phyloP scores from a whole-genome alignment of 2,797 vertebrate genomes.

The Megalops cyprinoides region DNA sequence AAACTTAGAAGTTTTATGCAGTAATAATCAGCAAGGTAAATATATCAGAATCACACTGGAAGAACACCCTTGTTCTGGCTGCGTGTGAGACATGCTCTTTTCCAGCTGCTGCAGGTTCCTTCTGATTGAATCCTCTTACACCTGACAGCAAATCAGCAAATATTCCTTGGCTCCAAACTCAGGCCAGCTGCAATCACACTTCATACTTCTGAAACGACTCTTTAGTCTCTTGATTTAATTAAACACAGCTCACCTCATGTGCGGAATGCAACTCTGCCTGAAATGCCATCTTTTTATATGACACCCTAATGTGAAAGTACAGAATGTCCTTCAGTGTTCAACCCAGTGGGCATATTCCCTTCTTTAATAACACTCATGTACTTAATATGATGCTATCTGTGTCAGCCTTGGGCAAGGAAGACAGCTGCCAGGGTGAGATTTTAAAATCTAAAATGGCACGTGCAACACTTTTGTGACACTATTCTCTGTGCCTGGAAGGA shows the following conservation, averaged over 20 bases:
- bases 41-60: neutral
- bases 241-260: neutral
- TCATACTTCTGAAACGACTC: conserved; percentile 36
- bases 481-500: neutral
- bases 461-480: neutral
- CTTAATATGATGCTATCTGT: neutral
- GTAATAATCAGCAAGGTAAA: neutral
- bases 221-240: conserved; percentile 32
- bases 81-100: neutral
- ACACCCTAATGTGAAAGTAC: neutral
- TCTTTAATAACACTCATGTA: neutral
- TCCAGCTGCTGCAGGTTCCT: neutral
- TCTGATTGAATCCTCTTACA: neutral
- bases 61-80: neutral
- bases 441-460: neutral
- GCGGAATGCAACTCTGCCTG: neutral
- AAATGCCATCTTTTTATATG: neutral
- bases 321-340: neutral
- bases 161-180: conserved; percentile 29
- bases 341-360: neutral
- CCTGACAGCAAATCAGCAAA: neutral
- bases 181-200: conserved; percentile 22
- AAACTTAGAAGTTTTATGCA: neutral
- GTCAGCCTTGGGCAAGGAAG: neutral
- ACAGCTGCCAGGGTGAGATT: neutral